A percentile compares a stretch with the other conserved stretches of the same genome.
These are phyloP conservation scores for Coryphaenoides rupestris DNA, from an alignment of 2,113 vertebrate species.

Conservation along the genomic window DNA sequence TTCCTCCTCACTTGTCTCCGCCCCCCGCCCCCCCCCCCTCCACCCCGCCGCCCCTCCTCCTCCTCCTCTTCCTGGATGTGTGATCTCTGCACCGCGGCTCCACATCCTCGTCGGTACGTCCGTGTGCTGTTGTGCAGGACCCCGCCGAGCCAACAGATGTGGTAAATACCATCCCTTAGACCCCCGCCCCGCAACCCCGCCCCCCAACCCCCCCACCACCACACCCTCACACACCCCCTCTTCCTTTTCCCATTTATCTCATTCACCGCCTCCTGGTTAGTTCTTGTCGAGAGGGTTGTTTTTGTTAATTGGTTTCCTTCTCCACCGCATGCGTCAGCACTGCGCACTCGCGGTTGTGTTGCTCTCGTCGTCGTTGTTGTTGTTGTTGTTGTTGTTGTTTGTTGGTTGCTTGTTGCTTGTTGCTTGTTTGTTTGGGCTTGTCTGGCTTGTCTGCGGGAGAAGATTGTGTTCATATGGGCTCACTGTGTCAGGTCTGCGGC, in stretches of 20 bases:
- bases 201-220: too few relatives aligned
- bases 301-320: constrained; percentile 69
- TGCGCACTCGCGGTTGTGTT: constrained; percentile 61
- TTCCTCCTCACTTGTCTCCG: too few relatives aligned
- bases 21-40: too few relatives aligned
- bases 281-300: constrained; percentile 9
- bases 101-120: constrained; percentile 52
- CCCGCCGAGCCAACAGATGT: constrained; percentile 64
- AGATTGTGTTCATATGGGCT: constrained; percentile 72
- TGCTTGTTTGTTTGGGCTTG: constrained; percentile 39
- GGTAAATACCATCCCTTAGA: constrained; percentile 54
- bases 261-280: constrained; percentile 34
- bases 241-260: constrained; percentile 61
- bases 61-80: not conserved
- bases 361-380: constrained; percentile 45
- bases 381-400: constrained; percentile 56
- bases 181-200: constrained; percentile 29
- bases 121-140: too few relatives aligned
- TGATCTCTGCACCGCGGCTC: constrained; percentile 30
- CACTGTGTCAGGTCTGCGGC: constrained; percentile 49
- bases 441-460: constrained; percentile 53
- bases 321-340: constrained; percentile 60
- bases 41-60: too few relatives aligned
- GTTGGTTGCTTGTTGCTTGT: too few relatives aligned
- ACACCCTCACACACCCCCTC: too few relatives aligned